These are phyloP conservation scores for Hippolais icterina DNA, from an alignment of 2,113 vertebrate species.

Conservation along the genomic window DNA sequence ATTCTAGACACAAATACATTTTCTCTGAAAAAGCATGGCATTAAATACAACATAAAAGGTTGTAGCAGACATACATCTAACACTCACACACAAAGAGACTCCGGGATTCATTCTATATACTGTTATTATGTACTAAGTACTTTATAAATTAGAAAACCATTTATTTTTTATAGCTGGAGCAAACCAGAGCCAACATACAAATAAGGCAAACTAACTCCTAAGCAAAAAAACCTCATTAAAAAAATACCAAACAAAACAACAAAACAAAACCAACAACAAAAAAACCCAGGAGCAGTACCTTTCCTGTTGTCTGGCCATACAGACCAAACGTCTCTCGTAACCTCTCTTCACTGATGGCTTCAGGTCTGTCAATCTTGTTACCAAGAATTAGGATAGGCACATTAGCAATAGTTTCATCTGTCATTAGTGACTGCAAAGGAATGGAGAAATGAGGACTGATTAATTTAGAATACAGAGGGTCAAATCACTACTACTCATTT, in stretches of 20 bases:
- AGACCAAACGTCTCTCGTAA: conserved; percentile 90
- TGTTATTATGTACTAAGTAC: neutral
- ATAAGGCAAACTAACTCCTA: neutral
- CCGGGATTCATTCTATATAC: neutral
- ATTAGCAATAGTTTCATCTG: conserved; percentile 96
- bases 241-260: neutral
- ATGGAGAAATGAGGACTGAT: neutral
- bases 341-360: conserved; percentile 95
- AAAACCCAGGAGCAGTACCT: conserved; percentile 74
- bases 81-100: neutral
- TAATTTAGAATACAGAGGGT: neutral
- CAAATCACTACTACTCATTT: neutral
- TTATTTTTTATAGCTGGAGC: neutral
- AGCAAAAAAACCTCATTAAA: neutral
- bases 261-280: neutral
- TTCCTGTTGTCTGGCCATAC: conserved; percentile 95
- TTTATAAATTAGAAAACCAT: neutral
- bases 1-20: neutral
- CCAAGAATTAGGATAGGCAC: conserved; percentile 97
- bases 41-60: neutral
- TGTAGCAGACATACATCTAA: neutral
- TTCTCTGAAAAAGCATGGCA: neutral
- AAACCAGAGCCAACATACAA: neutral
- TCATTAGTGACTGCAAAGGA: conserved; percentile 88
- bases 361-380: conserved; percentile 97